These are phyloP conservation scores for Apistogramma diplotaenia DNA, from an alignment of 2,113 vertebrate species.

Conservation along the genomic window DNA sequence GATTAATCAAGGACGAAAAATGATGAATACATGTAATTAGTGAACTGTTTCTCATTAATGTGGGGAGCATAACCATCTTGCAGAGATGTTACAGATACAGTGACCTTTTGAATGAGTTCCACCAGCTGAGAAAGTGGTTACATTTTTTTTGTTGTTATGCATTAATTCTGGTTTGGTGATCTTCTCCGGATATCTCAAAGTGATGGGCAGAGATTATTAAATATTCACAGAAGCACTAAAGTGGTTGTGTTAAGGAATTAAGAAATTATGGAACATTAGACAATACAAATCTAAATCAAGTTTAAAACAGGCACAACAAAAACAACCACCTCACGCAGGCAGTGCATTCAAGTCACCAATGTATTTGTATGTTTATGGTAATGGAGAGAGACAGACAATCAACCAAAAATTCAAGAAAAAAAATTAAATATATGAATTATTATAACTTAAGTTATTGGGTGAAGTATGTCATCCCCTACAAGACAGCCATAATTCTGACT, in stretches of 20 bases:
- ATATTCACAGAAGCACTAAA: neutral
- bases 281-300: neutral
- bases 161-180: neutral
- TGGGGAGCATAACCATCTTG: neutral
- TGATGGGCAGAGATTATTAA: neutral
- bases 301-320: neutral
- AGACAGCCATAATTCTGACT: no score
- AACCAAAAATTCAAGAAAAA: no score
- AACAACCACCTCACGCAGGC: neutral
- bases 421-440: no score
- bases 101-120: slow-evolving; percentile 43
- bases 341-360: neutral
- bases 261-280: neutral
- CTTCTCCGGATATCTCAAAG: neutral
- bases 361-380: no score
- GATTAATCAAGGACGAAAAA: slow-evolving; percentile 38
- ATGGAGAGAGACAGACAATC: no score
- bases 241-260: neutral
- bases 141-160: neutral
- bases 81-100: neutral
- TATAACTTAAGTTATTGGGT: no score
- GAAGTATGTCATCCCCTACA: no score
- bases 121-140: neutral
- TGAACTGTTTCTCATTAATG: slow-evolving; percentile 42
- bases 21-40: slow-evolving; percentile 26